These are phyloP conservation scores for Tillus elongatus DNA, from an alignment of 2,888 invertebrate species.

Conservation along the genomic window DNA sequence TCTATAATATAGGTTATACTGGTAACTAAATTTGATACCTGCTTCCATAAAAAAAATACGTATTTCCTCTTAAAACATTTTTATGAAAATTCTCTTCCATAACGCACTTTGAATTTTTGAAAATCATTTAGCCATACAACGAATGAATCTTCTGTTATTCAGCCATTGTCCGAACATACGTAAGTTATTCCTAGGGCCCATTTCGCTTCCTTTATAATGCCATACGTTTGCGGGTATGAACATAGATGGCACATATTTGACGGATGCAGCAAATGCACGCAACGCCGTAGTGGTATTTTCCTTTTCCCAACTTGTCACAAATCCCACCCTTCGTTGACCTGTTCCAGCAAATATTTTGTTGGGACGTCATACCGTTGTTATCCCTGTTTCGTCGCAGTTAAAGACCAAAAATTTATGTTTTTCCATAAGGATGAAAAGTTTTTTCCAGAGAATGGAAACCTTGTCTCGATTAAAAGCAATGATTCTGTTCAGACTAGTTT, in stretches of 20 bases:
- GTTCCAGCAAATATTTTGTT: neutral
- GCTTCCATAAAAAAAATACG: too few relatives aligned
- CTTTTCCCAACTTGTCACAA: slow-evolving; percentile 23
- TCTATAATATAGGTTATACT: too few relatives aligned
- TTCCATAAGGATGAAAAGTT: neutral
- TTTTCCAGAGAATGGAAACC: slow-evolving; percentile 2
- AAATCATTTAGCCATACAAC: neutral
- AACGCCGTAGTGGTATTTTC: slow-evolving; percentile 29
- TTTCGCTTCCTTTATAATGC: slow-evolving; percentile 16
- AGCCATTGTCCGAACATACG: slow-evolving; percentile 1
- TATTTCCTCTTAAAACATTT: too few relatives aligned
- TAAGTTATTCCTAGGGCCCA: slow-evolving; percentile 1
- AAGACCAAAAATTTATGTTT: neutral
- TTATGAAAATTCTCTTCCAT: too few relatives aligned
- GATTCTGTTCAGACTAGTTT: slow-evolving; percentile 1
- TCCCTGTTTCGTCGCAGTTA: neutral
- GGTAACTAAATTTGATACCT: too few relatives aligned
- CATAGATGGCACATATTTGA: slow-evolving; percentile 31
- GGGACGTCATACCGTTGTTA: neutral
- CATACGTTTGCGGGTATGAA: slow-evolving; percentile 30
- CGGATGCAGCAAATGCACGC: slow-evolving; percentile 31
- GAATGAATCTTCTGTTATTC: neutral
- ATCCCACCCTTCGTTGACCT: neutral
- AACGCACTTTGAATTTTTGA: too few relatives aligned
- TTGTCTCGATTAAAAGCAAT: slow-evolving; percentile 1